phyloP scores from a whole-genome alignment of 2,888 invertebrate genomes.

The Muscina levida region DNA sequence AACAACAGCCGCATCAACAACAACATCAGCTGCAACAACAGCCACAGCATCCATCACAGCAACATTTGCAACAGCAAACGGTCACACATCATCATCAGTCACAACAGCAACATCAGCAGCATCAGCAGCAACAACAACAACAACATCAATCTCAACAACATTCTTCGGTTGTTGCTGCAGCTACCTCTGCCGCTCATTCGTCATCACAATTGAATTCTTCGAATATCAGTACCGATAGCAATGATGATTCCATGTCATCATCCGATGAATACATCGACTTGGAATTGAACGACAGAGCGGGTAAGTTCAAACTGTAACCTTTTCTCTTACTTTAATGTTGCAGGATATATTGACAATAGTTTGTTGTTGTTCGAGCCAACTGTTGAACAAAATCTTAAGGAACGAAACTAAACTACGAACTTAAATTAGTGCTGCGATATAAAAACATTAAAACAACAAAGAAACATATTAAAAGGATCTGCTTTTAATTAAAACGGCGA shows the following conservation, averaged over 20 bases:
- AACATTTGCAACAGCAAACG: background rate
- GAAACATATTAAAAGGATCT: too few species aligned
- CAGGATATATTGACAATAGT: constrained; percentile 64
- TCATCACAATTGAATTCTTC: constrained; percentile 66
- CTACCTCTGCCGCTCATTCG: too few species aligned
- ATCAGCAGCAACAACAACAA: constrained; percentile 23
- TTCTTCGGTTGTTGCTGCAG: background rate
- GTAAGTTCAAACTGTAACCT: constrained; percentile 71
- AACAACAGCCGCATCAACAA: constrained; percentile 41
- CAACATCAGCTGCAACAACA: constrained; percentile 25
- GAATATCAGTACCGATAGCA: constrained; percentile 72
- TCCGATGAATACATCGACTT: constrained; percentile 74
- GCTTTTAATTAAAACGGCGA: too few species aligned
- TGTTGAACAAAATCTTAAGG: too few species aligned
- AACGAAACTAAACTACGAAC: too few species aligned
- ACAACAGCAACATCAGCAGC: background rate
- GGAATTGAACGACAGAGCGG: constrained; percentile 74
- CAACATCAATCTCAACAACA: constrained; percentile 49
- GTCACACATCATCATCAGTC: constrained; percentile 10
- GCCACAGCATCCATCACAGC: constrained; percentile 29
- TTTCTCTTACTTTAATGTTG: background rate
- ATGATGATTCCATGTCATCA: constrained; percentile 73
- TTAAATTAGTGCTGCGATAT: too few species aligned
- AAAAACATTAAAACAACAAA: too few species aligned
- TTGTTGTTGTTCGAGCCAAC: constrained; percentile 51